Conservation (phyloP, 2,888 invertebrate genomes). For the Patella depressa region DNA sequence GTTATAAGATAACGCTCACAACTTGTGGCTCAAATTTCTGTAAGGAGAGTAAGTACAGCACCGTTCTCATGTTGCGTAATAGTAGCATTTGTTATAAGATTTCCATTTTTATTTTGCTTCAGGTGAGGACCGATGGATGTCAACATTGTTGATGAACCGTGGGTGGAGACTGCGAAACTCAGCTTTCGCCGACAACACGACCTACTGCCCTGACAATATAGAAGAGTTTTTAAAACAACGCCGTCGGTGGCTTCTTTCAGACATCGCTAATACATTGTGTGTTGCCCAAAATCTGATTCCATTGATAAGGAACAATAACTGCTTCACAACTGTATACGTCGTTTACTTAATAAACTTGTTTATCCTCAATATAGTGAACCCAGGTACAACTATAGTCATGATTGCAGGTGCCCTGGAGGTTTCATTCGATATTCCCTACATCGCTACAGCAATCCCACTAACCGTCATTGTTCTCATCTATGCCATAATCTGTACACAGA, state of each 20-base stretch:
- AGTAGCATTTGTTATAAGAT: background rate
- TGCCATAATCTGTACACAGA: slow-evolving; percentile 40
- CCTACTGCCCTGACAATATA: slow-evolving; percentile 51
- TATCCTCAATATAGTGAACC: slow-evolving; percentile 49
- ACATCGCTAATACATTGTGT: slow-evolving; percentile 50
- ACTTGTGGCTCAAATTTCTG: too few species aligned
- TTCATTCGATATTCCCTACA: slow-evolving; percentile 44
- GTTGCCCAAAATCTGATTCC: slow-evolving; percentile 46
- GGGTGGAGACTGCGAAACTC: slow-evolving; percentile 54
- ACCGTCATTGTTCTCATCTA: slow-evolving; percentile 38
- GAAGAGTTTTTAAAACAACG: slow-evolving; percentile 54
- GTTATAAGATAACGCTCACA: background rate
- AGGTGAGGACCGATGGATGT: slow-evolving; percentile 60
- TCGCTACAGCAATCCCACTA: slow-evolving; percentile 41
- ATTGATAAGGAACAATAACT: slow-evolving; percentile 48
- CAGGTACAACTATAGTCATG: slow-evolving; percentile 51
- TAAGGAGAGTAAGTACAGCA: too few species aligned
- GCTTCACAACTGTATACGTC: slow-evolving; percentile 49
- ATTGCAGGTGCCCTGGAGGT: slow-evolving; percentile 51
- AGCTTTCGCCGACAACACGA: slow-evolving; percentile 52
- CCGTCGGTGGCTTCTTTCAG: slow-evolving; percentile 52
- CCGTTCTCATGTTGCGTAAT: background rate
- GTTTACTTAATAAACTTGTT: slow-evolving; percentile 51
- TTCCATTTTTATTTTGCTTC: background rate
- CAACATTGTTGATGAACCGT: slow-evolving; percentile 55